Conservation (phyloP, 2,797 vertebrate genomes). For the Tapirus indicus region DNA sequence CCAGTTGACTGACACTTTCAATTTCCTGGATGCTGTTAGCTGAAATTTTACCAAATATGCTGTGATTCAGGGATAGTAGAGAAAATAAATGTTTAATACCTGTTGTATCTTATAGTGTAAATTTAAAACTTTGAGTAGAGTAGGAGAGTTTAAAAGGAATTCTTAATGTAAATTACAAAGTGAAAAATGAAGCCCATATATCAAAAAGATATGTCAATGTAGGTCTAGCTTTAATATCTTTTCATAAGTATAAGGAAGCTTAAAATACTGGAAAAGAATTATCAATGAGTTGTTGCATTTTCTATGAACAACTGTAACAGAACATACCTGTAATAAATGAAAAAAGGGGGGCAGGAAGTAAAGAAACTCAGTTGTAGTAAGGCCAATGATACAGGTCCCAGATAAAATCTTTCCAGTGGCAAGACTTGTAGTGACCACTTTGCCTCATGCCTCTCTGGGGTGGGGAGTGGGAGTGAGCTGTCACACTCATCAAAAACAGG, state of each 20-base stretch:
- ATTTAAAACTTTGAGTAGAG: neutral
- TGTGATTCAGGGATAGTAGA: neutral
- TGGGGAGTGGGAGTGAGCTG: neutral
- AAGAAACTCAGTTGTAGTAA: neutral
- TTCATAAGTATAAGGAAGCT: neutral
- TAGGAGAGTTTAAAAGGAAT: conserved; percentile 7
- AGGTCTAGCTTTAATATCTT: neutral
- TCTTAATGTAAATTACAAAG: conserved; percentile 45
- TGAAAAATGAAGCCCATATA: neutral
- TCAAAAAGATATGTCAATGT: neutral
- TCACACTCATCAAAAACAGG: neutral
- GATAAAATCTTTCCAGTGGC: neutral
- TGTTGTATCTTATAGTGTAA: neutral
- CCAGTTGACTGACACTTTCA: neutral
- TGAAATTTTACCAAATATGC: conserved; percentile 35
- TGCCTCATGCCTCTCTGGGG: neutral
- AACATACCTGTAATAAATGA: neutral
- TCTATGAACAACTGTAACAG: neutral
- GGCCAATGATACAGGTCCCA: neutral
- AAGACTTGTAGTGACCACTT: neutral
- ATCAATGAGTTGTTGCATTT: neutral
- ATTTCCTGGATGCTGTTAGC: neutral
- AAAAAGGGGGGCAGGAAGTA: neutral
- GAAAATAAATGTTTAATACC: neutral
- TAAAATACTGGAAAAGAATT: neutral